Conservation (phyloP, 2,888 invertebrate species). For the Phrixothrix hirtus region DNA sequence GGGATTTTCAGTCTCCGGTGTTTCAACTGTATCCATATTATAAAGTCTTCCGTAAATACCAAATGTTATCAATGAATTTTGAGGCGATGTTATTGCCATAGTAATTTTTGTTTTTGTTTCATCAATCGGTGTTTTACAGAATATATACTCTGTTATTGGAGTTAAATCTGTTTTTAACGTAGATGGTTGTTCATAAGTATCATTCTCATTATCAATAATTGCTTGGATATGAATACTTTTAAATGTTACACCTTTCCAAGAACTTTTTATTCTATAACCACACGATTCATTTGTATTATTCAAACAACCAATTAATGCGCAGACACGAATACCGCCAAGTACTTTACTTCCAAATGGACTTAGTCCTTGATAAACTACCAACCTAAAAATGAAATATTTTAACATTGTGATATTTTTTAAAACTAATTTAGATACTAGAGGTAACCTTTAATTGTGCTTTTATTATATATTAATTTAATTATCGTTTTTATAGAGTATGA, state of each 20-base stretch:
- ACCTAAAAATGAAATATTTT: constrained; percentile 19
- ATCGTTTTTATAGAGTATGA: too few species aligned
- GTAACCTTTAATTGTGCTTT: too few species aligned
- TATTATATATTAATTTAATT: too few species aligned
- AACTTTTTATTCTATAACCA: constrained; percentile 20
- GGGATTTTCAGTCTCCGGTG: neutral
- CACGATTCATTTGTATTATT: constrained; percentile 32
- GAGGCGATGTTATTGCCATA: constrained; percentile 30
- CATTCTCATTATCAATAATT: constrained; percentile 20
- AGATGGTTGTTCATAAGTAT: constrained; percentile 34
- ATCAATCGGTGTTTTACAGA: constrained; percentile 29
- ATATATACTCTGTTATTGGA: constrained; percentile 34
- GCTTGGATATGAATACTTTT: constrained; percentile 30
- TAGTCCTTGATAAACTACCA: constrained; percentile 35
- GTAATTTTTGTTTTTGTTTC: constrained; percentile 23
- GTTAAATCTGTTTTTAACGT: constrained; percentile 35
- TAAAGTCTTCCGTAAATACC: constrained; percentile 38
- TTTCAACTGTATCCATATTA: constrained; percentile 3
- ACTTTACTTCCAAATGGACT: constrained; percentile 26
- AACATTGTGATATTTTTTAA: neutral
- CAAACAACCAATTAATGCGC: constrained; percentile 37
- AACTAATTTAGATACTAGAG: too few species aligned
- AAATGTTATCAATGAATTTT: constrained; percentile 33
- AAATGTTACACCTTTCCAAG: constrained; percentile 19
- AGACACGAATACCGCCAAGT: constrained; percentile 37